Base-by-base conservation (phyloP, 2,888 invertebrate species). In the Acanthosepion pharaonis region DNA sequence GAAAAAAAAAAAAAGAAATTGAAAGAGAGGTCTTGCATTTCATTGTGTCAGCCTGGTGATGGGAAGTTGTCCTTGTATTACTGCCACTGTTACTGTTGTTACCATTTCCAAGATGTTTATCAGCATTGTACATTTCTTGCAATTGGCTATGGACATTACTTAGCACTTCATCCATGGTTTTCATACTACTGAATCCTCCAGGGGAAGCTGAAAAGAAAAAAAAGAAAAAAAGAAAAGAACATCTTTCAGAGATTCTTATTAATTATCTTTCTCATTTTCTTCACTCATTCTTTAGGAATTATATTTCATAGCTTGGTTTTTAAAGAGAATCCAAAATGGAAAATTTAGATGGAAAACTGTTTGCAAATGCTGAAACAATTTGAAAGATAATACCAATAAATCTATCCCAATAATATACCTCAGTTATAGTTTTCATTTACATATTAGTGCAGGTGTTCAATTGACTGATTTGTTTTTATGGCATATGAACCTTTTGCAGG, bases 81-180 rank as follows among this genome's bases (percentile, higher is more conserved):
- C 78, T 78, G 33, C 59, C 20, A 4, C 78, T n/a, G n/a, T 33
- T 78, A n/a, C 78, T n/a, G 18, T 23, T 78, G 78, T 78, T 78
- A n/a, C 78, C 78, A 78, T 78, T 78, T 15, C 78, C 78, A n/a
- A 33, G 78, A 11, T 78, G 78, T 33, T 78, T 78, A n/a, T 78
- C 78, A n/a, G 78, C 93, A 48, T 49, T 93, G 53, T 93, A 93
- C 93, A 93, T 49, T 33, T 93, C 93, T n/a, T 93, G 93, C 15
- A 93, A n/a, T 53, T 93, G 93, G 28, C 93, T 93, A n/a, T 93
- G 93, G 51, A 93, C 51, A 93, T 93, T 53, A 5, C 11, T 93
- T 48, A 93, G 23, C 6, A 93, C 93, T 53, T 93, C 93, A n/a
- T 48, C n/a, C n/a, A 93, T 49, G 2, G 93, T 93, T 33, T 93